phyloP scores from a whole-genome alignment of 2,888 invertebrate species.

The Eupithecia tripunctaria region DNA sequence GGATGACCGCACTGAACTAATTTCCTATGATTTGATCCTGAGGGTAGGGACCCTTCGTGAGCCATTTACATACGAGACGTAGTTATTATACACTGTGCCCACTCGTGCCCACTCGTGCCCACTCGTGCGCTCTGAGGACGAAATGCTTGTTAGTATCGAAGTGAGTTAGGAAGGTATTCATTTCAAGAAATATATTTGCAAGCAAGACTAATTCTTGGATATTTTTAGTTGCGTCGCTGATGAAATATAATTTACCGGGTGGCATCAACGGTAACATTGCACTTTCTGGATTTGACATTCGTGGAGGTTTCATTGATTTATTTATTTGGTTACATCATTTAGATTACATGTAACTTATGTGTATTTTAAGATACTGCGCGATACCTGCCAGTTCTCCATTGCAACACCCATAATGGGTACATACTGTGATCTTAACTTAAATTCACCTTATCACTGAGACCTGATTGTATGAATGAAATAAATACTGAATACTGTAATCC shows the following conservation, averaged over 20 bases:
- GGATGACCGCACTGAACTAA: conserved; percentile 12
- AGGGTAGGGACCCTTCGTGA: conserved; percentile 4
- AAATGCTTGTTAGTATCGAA: background rate
- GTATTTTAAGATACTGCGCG: too few species aligned
- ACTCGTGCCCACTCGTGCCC: background rate
- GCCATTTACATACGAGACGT: background rate
- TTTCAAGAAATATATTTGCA: background rate
- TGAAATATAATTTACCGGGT: background rate
- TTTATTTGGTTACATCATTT: background rate
- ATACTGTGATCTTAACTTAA: too few species aligned
- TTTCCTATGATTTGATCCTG: conserved; percentile 34
- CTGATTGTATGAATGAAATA: too few species aligned
- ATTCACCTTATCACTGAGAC: too few species aligned
- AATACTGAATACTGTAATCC: too few species aligned
- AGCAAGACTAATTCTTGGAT: background rate
- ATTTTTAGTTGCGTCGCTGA: background rate
- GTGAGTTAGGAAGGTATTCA: background rate
- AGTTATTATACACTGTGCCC: background rate
- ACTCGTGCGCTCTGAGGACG: background rate
- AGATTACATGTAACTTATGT: too few species aligned
- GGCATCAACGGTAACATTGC: background rate
- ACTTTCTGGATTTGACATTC: background rate
- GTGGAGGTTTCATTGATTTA: background rate
- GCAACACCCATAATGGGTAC: too few species aligned
- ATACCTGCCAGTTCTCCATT: too few species aligned